Conservation (phyloP, 1,140 invertebrate species). For the Neuroterus valhalla region DNA sequence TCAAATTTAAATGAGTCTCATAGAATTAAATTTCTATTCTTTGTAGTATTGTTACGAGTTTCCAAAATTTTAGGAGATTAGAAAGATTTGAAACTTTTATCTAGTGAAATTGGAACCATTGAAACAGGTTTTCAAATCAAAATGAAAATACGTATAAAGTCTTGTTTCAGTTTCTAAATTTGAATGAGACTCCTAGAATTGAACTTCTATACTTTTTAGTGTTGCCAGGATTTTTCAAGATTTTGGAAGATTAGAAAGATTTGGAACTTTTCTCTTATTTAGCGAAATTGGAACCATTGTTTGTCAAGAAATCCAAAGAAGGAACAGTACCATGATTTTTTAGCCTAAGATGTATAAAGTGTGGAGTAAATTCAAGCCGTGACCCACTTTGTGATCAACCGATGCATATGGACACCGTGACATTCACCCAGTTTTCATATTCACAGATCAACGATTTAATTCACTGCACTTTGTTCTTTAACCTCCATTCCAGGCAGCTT, state of each 20-base stretch:
- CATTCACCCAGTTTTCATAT: conserved; percentile 54
- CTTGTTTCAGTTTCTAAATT: no score
- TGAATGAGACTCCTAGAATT: no score
- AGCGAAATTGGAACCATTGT: conserved; percentile 4
- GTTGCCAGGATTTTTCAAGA: no score
- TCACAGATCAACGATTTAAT: conserved; percentile 9
- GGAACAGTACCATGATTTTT: conserved; percentile 6
- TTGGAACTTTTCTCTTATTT: background rate
- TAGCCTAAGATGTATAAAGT: conserved; percentile 26
- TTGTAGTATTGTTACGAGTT: no score
- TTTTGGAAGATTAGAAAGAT: no score
- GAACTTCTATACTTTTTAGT: no score
- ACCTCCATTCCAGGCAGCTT: background rate
- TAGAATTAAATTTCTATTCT: no score
- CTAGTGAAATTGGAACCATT: background rate
- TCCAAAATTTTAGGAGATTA: no score
- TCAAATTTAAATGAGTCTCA: no score
- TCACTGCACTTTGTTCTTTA: background rate
- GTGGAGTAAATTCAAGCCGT: conserved; percentile 41
- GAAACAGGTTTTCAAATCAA: background rate
- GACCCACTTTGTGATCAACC: conserved; percentile 50
- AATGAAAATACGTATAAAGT: no score
- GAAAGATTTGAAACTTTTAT: background rate
- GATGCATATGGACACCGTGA: conserved; percentile 38
- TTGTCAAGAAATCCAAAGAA: conserved; percentile 15